Evolutionary conservation across 2,888 invertebrate species (phyloP).

Genomic region (Sepiola atlantica): DNA sequence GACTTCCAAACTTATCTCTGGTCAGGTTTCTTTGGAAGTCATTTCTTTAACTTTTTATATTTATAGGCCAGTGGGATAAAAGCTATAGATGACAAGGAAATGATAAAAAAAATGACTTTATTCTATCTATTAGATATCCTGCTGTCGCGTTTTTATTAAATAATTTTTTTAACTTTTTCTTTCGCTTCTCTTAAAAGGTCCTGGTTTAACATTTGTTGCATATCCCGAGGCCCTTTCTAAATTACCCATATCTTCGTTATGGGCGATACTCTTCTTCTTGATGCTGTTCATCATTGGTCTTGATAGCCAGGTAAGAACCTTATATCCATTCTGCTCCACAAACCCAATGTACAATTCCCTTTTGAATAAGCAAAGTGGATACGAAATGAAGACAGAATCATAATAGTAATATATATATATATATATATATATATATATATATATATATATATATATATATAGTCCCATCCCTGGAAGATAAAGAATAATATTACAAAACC

Average conservation of each 20-base stretch:
- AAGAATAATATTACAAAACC: neutral
- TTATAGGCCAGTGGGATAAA: too few relatives aligned
- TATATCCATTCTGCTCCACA: neutral
- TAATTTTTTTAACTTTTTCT: neutral
- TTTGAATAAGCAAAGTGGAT: neutral
- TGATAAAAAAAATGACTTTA: too few relatives aligned
- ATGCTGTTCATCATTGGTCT: slow-evolving; percentile 73
- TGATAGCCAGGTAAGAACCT: slow-evolving; percentile 70
- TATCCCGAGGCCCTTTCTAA: slow-evolving; percentile 73
- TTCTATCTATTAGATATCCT: neutral
- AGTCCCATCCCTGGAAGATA: neutral
- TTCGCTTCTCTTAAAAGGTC: slow-evolving; percentile 61
- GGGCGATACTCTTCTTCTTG: slow-evolving; percentile 73
- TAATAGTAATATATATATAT: neutral
- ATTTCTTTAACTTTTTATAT: too few relatives aligned
- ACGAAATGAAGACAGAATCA: neutral
- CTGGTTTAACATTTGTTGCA: slow-evolving; percentile 74
- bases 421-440: too few relatives aligned
- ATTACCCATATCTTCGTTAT: slow-evolving; percentile 70
- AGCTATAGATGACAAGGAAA: too few relatives aligned
- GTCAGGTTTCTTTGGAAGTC: too few relatives aligned
- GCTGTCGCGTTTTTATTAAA: neutral
- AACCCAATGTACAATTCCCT: neutral
- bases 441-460: neutral
- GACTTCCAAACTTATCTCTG: too few relatives aligned